Percentiles rank a stretch among this genome's conserved stretches.
phyloP scores from a whole-genome alignment of 2,797 vertebrate species.

The Anguilla obscura region DNA sequence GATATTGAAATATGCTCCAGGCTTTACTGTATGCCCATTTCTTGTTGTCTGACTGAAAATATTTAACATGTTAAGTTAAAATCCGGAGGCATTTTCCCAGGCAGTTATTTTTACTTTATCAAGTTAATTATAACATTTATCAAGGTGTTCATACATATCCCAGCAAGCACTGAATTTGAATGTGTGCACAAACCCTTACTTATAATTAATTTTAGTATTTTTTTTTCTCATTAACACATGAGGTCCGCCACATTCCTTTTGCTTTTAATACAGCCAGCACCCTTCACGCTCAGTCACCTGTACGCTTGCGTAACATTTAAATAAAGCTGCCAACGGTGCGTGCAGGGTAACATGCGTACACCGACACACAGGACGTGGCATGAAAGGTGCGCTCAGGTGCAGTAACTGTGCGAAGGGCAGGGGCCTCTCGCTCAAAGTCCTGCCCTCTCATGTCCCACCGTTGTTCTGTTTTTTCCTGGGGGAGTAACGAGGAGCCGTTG shows the following conservation, averaged over 20 bases:
- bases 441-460: not conserved
- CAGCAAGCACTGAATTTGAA: not conserved
- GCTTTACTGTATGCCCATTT: constrained; percentile 27
- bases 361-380: not conserved
- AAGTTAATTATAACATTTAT: not conserved
- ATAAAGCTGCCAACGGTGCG: not conserved
- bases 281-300: not conserved
- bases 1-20: constrained; percentile 33
- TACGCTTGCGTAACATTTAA: not conserved
- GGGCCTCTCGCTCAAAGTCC: not conserved
- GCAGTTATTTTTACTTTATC: not conserved
- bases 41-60: not conserved
- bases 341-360: not conserved
- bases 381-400: not conserved
- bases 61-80: constrained; percentile 13
- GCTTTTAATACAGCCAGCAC: not conserved
- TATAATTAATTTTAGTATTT: not conserved
- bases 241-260: not conserved
- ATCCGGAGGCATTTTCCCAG: not conserved
- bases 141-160: not conserved
- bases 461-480: not conserved
- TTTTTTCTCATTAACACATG: not conserved
- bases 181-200: not conserved
- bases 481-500: not conserved
- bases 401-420: not conserved